Evolutionary conservation across 1,140 invertebrate species (phyloP).

Genomic region (Bombus balteatus): DNA sequence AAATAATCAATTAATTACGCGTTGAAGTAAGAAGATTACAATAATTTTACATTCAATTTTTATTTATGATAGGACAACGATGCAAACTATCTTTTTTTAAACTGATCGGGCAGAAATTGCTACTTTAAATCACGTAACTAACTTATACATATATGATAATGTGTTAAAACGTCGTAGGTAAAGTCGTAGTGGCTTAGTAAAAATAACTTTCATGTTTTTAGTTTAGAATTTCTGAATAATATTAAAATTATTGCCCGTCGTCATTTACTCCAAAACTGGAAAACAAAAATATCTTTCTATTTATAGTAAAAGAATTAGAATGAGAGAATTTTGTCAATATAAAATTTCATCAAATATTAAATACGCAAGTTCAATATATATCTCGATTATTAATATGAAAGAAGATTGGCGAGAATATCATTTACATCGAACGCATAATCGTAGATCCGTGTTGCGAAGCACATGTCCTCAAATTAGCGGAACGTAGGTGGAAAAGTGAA

Average conservation of each 20-base stretch:
- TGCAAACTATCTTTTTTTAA: neutral
- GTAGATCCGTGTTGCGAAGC: slow-evolving; percentile 15
- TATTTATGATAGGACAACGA: neutral
- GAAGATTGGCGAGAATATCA: neutral
- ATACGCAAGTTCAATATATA: neutral
- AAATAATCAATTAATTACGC: neutral
- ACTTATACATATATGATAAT: no score
- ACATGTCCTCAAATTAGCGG: slow-evolving; percentile 56
- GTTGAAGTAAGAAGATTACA: neutral
- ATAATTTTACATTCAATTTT: neutral
- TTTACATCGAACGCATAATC: neutral
- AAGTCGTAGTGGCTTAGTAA: no score
- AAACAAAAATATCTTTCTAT: neutral
- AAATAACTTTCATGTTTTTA: neutral
- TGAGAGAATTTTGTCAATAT: no score
- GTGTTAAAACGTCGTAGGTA: no score
- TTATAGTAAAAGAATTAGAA: no score
- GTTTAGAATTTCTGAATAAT: neutral
- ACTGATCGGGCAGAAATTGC: neutral
- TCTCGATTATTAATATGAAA: neutral
- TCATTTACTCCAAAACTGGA: neutral
- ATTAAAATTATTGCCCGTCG: neutral
- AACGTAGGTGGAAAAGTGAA: slow-evolving; percentile 65
- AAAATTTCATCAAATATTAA: neutral
- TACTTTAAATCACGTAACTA: neutral